Conservation (phyloP, 2,113 vertebrate genomes). For the Chroicocephalus ridibundus region DNA sequence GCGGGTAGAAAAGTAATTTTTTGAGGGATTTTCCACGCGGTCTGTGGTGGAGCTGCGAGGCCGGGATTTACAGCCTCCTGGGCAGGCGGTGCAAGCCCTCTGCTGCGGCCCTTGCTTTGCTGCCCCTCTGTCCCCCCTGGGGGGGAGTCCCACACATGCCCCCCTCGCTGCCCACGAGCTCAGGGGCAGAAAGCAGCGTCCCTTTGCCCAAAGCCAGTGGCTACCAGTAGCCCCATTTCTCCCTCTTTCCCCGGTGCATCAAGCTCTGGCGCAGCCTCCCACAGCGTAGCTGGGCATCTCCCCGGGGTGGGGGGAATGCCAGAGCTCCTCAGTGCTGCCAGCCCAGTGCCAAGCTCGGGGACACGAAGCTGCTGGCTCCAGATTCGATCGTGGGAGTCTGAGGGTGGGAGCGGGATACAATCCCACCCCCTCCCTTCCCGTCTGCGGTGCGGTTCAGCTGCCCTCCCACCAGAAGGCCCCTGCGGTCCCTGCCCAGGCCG, state of each 20-base stretch:
- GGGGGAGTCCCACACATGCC: not conserved
- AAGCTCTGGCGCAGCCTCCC: not conserved
- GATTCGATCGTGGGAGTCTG: not conserved
- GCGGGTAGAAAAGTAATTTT: not conserved
- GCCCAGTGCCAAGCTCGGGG: not conserved
- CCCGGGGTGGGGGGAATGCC: not conserved
- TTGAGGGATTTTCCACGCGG: not conserved
- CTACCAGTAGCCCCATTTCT: not conserved
- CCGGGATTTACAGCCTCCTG: not conserved
- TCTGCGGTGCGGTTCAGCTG: not conserved
- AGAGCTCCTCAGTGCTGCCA: not conserved
- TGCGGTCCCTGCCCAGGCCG: not conserved
- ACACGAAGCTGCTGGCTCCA: not conserved
- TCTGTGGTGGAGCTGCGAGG: not conserved
- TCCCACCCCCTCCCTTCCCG: not conserved
- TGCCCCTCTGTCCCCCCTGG: not conserved
- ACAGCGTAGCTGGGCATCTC: accelerated
- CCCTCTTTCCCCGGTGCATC: not conserved
- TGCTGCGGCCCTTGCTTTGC: not conserved
- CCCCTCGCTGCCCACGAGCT: accelerated
- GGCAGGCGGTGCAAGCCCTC: not conserved
- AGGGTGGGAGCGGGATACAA: not conserved
- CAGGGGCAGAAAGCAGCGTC: not conserved
- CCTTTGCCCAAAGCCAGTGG: not conserved
- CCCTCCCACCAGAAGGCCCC: not conserved